phyloP scores from a whole-genome alignment of 2,888 invertebrate species.

The Drosophila mercatorum region DNA sequence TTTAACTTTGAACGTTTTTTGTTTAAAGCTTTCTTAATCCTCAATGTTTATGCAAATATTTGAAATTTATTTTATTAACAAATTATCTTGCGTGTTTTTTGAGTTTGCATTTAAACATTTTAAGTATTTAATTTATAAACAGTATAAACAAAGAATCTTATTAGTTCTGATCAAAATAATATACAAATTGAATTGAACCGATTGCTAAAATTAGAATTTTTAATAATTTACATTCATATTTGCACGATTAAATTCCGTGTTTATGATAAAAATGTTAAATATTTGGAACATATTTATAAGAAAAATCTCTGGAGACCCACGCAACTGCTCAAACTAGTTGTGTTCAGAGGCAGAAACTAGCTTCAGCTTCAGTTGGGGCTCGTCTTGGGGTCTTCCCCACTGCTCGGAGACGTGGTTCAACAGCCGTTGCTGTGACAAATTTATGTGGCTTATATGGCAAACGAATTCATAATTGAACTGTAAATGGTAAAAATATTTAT shows the following conservation, averaged over 20 bases:
- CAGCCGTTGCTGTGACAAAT: conserved; percentile 56
- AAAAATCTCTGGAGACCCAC: background rate
- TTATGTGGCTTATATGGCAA: conserved; percentile 62
- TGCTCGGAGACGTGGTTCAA: conserved; percentile 1
- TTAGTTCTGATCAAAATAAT: conserved; percentile 11
- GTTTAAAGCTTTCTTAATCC: background rate
- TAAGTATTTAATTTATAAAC: conserved; percentile 1
- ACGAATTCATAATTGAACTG: conserved; percentile 76
- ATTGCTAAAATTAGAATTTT: background rate
- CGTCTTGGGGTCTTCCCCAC: background rate
- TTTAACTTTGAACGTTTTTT: background rate
- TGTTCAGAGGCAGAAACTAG: background rate
- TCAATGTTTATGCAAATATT: conserved; percentile 13
- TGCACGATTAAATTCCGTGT: background rate
- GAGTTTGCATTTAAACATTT: background rate
- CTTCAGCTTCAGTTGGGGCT: background rate
- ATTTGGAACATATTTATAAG: background rate
- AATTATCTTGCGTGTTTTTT: conserved; percentile 6
- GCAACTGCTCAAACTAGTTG: background rate
- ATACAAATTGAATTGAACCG: background rate
- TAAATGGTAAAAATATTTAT: conserved; percentile 82
- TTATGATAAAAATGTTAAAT: background rate
- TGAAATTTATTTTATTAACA: background rate
- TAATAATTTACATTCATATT: background rate
- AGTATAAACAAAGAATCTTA: background rate